A percentile compares a stretch with the other conserved stretches of the same genome.
Conservation (phyloP, 2,113 vertebrate species). For the Hemibagrus wyckioides region DNA sequence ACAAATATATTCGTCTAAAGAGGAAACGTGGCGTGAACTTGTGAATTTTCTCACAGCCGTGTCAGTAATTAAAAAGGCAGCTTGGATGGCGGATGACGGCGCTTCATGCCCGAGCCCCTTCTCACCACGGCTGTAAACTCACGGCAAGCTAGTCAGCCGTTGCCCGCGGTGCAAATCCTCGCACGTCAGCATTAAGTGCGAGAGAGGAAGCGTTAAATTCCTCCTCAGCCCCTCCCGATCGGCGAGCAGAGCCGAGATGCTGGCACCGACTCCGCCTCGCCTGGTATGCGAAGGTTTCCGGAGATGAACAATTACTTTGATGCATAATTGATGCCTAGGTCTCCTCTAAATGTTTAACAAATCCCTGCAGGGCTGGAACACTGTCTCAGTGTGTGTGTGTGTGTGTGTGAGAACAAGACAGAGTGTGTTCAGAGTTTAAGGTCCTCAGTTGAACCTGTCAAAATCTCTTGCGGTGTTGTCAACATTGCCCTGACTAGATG, state of each 20-base stretch:
- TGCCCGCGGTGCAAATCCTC: slow-evolving; percentile 44
- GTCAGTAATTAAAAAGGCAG: slow-evolving; percentile 27
- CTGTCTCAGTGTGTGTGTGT: slow-evolving; percentile 17
- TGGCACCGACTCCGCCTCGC: slow-evolving; percentile 16
- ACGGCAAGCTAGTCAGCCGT: slow-evolving; percentile 12
- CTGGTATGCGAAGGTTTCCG: slow-evolving; percentile 41
- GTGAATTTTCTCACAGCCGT: slow-evolving; percentile 5
- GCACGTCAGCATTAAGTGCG: slow-evolving; percentile 35
- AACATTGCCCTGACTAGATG: background rate
- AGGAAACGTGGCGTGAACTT: slow-evolving; percentile 21
- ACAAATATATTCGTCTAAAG: slow-evolving; percentile 15
- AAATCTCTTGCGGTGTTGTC: background rate
- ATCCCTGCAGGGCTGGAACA: slow-evolving; percentile 11
- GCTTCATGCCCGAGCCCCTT: slow-evolving; percentile 17
- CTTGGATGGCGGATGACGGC: slow-evolving; percentile 6
- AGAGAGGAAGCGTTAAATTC: slow-evolving; percentile 37
- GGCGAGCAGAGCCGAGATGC: slow-evolving; percentile 20
- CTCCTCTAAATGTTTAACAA: slow-evolving; percentile 62
- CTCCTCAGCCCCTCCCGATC: slow-evolving; percentile 37
- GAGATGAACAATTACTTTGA: slow-evolving; percentile 65
- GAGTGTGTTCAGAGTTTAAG: slow-evolving; percentile 16
- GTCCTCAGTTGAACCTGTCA: slow-evolving; percentile 32
- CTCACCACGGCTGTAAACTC: slow-evolving; percentile 40
- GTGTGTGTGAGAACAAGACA: slow-evolving; percentile 7
- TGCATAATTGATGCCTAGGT: slow-evolving; percentile 63